Evolutionary conservation across 1,140 invertebrate species (phyloP).

Genomic region (Hermatobates lingyangjiaoensis): DNA sequence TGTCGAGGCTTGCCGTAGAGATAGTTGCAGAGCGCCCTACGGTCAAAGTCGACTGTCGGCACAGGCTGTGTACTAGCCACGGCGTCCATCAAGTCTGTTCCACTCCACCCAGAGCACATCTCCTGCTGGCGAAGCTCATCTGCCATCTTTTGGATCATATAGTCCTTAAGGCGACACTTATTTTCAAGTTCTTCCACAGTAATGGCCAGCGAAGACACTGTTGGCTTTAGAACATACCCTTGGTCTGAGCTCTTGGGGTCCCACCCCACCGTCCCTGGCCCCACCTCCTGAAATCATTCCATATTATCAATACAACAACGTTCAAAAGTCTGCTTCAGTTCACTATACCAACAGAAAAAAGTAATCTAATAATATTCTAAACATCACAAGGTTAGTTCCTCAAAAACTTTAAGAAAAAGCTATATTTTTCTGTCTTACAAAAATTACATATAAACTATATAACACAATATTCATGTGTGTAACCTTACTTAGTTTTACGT

Average conservation of each 20-base stretch:
- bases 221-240: conserved; percentile 5
- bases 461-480: no score
- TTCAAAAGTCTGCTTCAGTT: no score
- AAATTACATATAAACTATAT: no score
- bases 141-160: conserved; percentile 11
- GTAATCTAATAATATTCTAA: no score
- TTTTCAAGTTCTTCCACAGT: conserved; percentile 9
- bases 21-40: conserved; percentile 10
- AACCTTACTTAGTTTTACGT: no score
- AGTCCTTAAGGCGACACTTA: conserved; percentile 12
- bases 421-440: no score
- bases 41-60: conserved; percentile 10
- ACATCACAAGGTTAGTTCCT: no score
- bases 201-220: conserved; percentile 5
- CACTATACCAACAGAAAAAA: no score
- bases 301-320: background rate
- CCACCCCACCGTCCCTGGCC: conserved; percentile 9
- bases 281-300: conserved; percentile 5
- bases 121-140: conserved; percentile 11
- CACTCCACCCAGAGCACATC: background rate
- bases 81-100: background rate
- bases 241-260: background rate
- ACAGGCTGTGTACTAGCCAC: background rate
- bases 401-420: no score
- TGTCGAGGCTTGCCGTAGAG: conserved; percentile 1